Evolutionary conservation across 2,888 invertebrate genomes (phyloP), one percentile per base, ranked within the genome.

Genomic region (Adela reaumurella): DNA sequence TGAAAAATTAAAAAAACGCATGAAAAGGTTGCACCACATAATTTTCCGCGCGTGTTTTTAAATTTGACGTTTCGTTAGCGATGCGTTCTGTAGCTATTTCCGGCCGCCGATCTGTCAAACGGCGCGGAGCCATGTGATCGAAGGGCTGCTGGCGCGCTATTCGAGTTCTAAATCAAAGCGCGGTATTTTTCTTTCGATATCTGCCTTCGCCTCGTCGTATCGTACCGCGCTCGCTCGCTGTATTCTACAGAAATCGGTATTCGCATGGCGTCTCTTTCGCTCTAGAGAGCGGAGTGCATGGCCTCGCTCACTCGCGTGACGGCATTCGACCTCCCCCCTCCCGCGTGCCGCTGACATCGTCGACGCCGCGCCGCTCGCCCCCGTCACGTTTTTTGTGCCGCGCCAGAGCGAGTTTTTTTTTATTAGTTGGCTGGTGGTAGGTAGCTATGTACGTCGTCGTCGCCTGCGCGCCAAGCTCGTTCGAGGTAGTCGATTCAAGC

Each of bases 161-260:
- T 35, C 35, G 64, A 69, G 74, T 76, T 74, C 74, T 77, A 78
- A 78, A 76, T 76, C 73, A 74, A 74, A 74, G 68, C 72, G 72
- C 70, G 67, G 70, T 70, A 70, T 68, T 70, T 64, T 65, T 61
- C 59, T 68, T 69, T 67, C 71, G 69, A 71, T 72, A 72, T 70
- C 67, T 68, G 68, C 66, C n/a, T n/a, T n/a, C n/a, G 65, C 67
- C 63, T 71, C n/a, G 24, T 24, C 24, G 4, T 8, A 4, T 24
- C 4, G 24, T 24, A 24, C 24, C 24, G 17, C 35, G 41, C 18
- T 35, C 35, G 46, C 42, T 41, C 46, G 46, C 41, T 18, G 17
- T n/a, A n/a, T n/a, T 18, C 35, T 70, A 72, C 67, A 74, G 70
- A 74, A 76, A 74, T 74, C 74, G 70, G 70, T 69, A 67, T 64